Base-by-base conservation (phyloP, 2,888 invertebrate genomes). In the Nesidiocoris tenuis region DNA sequence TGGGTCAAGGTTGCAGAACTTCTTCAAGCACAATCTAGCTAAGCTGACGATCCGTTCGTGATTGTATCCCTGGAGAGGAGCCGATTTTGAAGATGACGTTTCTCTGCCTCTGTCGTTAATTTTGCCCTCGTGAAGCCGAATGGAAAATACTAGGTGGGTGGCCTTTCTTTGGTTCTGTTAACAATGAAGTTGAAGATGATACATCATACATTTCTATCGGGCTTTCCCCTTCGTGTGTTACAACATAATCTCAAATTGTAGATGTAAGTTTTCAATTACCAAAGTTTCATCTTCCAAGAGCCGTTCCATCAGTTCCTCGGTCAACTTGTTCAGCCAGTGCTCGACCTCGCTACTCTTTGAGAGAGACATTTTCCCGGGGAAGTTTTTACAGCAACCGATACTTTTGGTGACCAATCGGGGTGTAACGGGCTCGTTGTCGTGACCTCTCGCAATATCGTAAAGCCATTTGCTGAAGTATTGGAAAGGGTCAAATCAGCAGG, bases 361-460 rank as follows among this genome's bases (percentile, higher is more conserved):
- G 2, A 97, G 87, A 9, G 92, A 90, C 79, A 88, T 88, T 81
- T 88, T 90, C 0, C 96, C 98, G 1, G 90, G 90, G 83, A 98
- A 97, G 82, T 94, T 94, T 85, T 98, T 98, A 83, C 95, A 94
- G 82, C 96, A 96, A 0, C 96, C 98, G 80, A 98, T 95, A 71
- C 96, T 96, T 84, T 97, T 96, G 0, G 95, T 88, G 74, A 95
- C 88, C 78, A 95, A 90, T 79, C 95, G 88, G 0, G 91, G 89
- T 77, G 89, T 90, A 0, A 98, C 98, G 16, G 92, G 90, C 81
- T 98, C 98, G 78, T 89, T 84, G 82, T 98, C 96, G 74, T 93
- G 88, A 1, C 98, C 98, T 78, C 91, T 88, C 1, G 93, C 91
- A 78, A 97, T 90, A 80, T 93, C 90, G 83, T 91, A 92, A 25